These are phyloP conservation scores for Leiothrix lutea DNA, from an alignment of 2,113 vertebrate species.

Conservation along the genomic window DNA sequence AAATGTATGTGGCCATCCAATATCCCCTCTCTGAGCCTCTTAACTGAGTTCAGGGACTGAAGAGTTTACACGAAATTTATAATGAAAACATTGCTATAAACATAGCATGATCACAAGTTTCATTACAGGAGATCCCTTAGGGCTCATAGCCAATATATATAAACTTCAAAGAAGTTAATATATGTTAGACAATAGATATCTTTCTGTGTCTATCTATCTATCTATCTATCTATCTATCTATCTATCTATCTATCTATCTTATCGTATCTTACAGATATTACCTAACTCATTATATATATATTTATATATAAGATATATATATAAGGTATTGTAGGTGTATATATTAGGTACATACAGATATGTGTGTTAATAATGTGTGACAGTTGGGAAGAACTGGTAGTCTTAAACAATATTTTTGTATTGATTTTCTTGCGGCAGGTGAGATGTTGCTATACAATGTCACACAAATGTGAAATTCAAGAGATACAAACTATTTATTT, in stretches of 20 bases:
- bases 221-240: background rate
- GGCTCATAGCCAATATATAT: background rate
- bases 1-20: background rate
- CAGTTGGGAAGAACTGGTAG: background rate
- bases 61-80: background rate
- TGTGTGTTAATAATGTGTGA: background rate
- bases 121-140: background rate
- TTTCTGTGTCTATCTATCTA: background rate
- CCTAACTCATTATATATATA: background rate
- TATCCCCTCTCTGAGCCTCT: background rate
- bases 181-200: background rate
- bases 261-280: background rate
- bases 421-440: background rate
- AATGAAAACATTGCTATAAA: background rate
- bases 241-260: background rate
- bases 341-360: background rate
- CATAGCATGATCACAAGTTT: fast-evolving
- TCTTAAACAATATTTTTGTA: background rate
- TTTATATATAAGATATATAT: too few relatives aligned
- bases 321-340: background rate
- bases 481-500: background rate
- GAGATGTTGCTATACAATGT: background rate
- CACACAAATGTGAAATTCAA: background rate
- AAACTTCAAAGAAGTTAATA: background rate
- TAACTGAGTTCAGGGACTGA: background rate